A percentile compares a stretch with the other conserved stretches of the same genome.
These are phyloP conservation scores for Ceriagrion tenellum DNA, from an alignment of 2,888 invertebrate genomes.

Conservation along the genomic window DNA sequence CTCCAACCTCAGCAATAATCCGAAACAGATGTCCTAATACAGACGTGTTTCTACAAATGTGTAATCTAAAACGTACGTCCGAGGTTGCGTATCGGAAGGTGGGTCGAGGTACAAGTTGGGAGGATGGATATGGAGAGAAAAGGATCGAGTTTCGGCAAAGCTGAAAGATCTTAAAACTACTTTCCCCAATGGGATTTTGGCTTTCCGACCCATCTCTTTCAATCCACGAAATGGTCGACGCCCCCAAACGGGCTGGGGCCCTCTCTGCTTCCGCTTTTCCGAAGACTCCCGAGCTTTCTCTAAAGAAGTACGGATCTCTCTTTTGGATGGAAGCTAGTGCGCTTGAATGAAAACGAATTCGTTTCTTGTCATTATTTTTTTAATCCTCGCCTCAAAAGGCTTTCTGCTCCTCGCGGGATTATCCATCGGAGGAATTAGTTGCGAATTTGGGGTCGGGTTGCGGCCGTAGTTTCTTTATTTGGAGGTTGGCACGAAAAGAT, in stretches of 20 bases:
- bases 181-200: background rate
- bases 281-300: background rate
- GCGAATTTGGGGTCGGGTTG: too few species aligned
- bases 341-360: background rate
- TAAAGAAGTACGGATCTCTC: background rate
- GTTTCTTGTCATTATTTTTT: background rate
- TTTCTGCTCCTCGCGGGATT: background rate
- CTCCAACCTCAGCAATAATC: too few species aligned
- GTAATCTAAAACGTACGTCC: too few species aligned
- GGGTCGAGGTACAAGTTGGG: too few species aligned
- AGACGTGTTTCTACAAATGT: too few species aligned
- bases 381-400: background rate
- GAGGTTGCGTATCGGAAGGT: too few species aligned
- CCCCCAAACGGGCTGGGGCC: background rate
- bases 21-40: too few species aligned
- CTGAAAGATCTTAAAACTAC: background rate
- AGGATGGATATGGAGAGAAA: background rate
- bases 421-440: background rate
- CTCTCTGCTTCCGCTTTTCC: background rate
- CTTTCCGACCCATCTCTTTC: constrained; percentile 33
- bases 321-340: background rate
- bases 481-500: too few species aligned
- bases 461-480: too few species aligned
- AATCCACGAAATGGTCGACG: background rate
- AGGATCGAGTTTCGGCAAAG: background rate